Percentiles rank a stretch among this genome's conserved stretches.
Evolutionary conservation across 2,797 vertebrate species (phyloP).

Genomic region (Eupleurogrammus muticus): DNA sequence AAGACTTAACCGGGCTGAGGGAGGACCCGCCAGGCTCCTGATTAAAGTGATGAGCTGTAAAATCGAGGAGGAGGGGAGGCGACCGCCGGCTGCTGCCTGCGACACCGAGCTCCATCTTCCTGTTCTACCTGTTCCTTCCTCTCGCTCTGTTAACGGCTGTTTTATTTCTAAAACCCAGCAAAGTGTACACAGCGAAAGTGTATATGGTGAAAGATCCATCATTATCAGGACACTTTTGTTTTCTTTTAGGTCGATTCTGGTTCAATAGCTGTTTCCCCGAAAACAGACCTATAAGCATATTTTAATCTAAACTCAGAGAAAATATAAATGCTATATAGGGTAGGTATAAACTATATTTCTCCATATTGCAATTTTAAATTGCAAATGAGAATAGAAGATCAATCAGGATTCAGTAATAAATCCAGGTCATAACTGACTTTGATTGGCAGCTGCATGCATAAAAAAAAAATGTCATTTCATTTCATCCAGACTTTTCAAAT

Average conservation of each 20-base stretch:
- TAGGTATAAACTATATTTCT: neutral
- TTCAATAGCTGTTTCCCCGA: constrained; percentile 15
- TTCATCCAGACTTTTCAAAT: too few species aligned
- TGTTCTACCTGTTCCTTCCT: constrained; percentile 54
- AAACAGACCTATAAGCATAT: neutral
- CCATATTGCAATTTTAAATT: neutral
- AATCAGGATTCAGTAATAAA: neutral
- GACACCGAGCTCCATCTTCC: constrained; percentile 43
- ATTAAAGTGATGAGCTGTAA: constrained; percentile 73
- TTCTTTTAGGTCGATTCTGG: neutral
- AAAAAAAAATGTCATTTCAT: too few species aligned
- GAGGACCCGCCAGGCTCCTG: constrained; percentile 58
- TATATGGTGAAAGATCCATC: constrained; percentile 25
- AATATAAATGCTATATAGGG: neutral
- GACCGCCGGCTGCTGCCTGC: constrained; percentile 51
- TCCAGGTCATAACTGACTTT: neutral
- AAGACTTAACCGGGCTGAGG: constrained; percentile 43
- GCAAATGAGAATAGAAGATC: neutral
- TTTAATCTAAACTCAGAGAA: neutral
- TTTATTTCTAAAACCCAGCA: constrained; percentile 42
- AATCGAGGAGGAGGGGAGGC: constrained; percentile 29
- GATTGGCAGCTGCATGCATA: neutral
- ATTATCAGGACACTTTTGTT: constrained; percentile 12
- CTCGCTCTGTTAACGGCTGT: constrained; percentile 55
- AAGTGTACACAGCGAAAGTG: too few species aligned